Conservation (phyloP, 2,888 invertebrate genomes). For the Drosophila melanosoma region DNA sequence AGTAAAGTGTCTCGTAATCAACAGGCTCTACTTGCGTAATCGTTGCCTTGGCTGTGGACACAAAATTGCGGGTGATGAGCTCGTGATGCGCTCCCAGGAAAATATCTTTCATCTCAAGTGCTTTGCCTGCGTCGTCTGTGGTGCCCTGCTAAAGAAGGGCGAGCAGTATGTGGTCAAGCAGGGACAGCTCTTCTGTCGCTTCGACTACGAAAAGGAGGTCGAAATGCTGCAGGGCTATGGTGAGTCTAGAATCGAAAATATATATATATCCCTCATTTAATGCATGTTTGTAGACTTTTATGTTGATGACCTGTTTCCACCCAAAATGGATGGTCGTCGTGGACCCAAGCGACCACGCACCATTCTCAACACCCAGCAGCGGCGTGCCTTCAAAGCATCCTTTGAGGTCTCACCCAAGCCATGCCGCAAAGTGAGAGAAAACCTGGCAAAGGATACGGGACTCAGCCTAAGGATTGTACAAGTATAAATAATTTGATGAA, state of each 20-base stretch:
- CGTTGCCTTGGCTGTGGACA: constrained; percentile 90
- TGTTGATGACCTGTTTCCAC: constrained; percentile 87
- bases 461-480: constrained; percentile 93
- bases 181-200: constrained; percentile 91
- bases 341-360: constrained; percentile 93
- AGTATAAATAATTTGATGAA: constrained; percentile 84
- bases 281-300: constrained; percentile 85
- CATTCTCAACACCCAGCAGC: constrained; percentile 92
- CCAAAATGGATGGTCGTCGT: constrained; percentile 88
- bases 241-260: constrained; percentile 50
- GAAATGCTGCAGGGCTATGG: constrained; percentile 89
- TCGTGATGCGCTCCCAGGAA: constrained; percentile 91
- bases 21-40: constrained; percentile 90
- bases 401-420: constrained; percentile 95
- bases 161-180: constrained; percentile 92
- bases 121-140: constrained; percentile 92
- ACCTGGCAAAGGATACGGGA: constrained; percentile 93
- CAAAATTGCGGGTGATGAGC: constrained; percentile 90
- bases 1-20: constrained; percentile 14
- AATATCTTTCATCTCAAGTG: constrained; percentile 92
- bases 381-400: constrained; percentile 93
- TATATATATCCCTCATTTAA: too few relatives aligned
- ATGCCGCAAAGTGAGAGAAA: constrained; percentile 92
- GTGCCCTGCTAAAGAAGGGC: constrained; percentile 90
- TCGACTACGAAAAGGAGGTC: constrained; percentile 92